phyloP scores from a whole-genome alignment of 1,140 invertebrate species.

The Gonioctena quinquepunctata region DNA sequence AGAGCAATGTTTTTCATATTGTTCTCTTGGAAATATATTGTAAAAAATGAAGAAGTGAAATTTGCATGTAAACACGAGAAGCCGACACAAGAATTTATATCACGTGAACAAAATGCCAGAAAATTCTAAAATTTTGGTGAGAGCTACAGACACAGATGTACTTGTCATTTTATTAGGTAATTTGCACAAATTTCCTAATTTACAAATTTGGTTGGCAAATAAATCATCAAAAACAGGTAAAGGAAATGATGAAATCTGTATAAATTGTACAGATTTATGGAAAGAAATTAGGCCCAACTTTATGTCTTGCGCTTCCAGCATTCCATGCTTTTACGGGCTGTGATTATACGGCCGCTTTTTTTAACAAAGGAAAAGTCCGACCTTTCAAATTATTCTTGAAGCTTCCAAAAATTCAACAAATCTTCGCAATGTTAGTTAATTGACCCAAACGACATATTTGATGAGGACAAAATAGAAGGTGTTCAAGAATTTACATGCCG shows the following conservation, averaged over 20 bases:
- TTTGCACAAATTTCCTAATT: constrained; percentile 45
- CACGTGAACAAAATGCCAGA: constrained; percentile 32
- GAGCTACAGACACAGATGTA: constrained; percentile 47
- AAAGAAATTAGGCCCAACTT: background rate
- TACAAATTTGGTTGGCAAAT: constrained; percentile 40
- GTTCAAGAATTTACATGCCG: constrained; percentile 30
- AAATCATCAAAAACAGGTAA: constrained; percentile 33
- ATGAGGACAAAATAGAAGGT: constrained; percentile 32
- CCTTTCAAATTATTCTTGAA: constrained; percentile 9
- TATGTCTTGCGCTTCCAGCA: background rate
- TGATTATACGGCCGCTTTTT: constrained; percentile 2
- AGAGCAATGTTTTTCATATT: constrained; percentile 11
- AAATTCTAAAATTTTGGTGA: constrained; percentile 34
- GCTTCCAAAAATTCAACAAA: constrained; percentile 43
- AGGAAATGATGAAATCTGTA: constrained; percentile 21
- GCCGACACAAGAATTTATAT: constrained; percentile 41
- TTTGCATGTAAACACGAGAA: constrained; percentile 41
- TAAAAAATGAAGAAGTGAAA: constrained; percentile 40
- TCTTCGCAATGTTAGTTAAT: constrained; percentile 40
- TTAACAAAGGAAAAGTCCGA: background rate
- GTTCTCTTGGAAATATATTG: background rate
- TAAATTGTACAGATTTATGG: constrained; percentile 41
- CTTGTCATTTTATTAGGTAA: constrained; percentile 49
- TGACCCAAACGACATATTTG: constrained; percentile 26
- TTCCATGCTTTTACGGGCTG: background rate